Conservation (phyloP, 2,113 vertebrate genomes). For the Muntiacus reevesi region DNA sequence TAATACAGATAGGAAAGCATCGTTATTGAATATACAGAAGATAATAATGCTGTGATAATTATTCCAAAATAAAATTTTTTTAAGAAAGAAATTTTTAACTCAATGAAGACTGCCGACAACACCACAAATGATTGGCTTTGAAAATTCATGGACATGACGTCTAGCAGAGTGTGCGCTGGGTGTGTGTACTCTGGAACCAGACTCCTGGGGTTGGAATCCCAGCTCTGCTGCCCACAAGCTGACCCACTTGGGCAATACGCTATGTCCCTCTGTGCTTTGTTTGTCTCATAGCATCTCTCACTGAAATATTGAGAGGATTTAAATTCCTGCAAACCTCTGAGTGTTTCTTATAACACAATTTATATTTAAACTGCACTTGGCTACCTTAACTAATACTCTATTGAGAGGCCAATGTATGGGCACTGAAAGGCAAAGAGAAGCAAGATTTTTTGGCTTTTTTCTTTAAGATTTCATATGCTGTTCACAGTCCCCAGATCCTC, state of each 20-base stretch:
- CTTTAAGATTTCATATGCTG: background rate
- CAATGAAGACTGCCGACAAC: background rate
- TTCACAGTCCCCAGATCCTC: background rate
- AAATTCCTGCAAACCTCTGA: background rate
- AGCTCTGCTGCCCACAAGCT: background rate
- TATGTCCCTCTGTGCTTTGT: background rate
- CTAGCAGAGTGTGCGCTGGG: fast-evolving
- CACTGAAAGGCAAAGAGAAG: background rate
- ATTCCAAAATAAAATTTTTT: background rate
- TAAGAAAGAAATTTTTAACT: background rate
- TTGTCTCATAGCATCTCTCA: background rate
- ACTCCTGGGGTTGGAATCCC: background rate
- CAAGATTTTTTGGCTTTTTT: background rate
- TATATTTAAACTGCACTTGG: background rate
- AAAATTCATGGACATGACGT: fast-evolving
- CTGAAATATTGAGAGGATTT: background rate
- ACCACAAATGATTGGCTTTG: background rate
- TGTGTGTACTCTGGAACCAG: background rate
- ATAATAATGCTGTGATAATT: background rate
- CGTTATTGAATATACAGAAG: background rate
- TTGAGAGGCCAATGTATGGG: background rate
- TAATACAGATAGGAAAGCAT: background rate
- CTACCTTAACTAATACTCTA: background rate
- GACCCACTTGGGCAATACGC: background rate
- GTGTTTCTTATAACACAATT: background rate